phyloP scores from a whole-genome alignment of 2,113 vertebrate genomes.

The Aplodontia rufa region DNA sequence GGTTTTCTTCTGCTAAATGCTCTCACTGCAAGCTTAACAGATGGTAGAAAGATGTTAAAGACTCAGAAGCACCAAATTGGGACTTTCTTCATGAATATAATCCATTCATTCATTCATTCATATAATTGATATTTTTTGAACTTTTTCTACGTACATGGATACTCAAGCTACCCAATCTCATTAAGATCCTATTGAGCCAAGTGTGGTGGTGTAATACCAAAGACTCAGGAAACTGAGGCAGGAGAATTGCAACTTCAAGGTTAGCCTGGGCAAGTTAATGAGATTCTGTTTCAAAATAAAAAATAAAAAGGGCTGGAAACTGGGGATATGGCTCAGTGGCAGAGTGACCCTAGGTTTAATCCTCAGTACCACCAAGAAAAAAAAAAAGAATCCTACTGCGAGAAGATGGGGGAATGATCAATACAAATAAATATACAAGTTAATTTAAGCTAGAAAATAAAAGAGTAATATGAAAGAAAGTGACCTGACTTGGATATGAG shows the following conservation, averaged over 20 bases:
- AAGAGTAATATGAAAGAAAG: not conserved
- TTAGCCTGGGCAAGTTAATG: no score
- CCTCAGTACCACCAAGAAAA: no score
- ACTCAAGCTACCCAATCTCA: not conserved
- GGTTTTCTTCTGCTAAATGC: not conserved
- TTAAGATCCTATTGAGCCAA: not conserved
- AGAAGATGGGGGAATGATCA: not conserved
- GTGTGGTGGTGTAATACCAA: no score
- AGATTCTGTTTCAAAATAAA: no score
- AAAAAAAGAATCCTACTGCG: not conserved
- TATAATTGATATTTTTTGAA: not conserved
- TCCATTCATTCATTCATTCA: not conserved
- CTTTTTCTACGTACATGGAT: not conserved
- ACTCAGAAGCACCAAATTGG: not conserved
- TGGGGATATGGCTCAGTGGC: no score
- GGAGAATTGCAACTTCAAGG: no score
- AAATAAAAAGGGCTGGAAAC: no score
- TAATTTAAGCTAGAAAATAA: slow-evolving; percentile 18
- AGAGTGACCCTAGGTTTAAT: no score
- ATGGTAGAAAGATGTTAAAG: not conserved
- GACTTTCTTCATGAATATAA: not conserved
- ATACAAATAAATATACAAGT: not conserved
- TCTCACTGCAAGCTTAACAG: not conserved
- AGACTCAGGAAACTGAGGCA: no score
- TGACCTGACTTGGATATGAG: not conserved